Conservation (phyloP, 2,797 vertebrate species). For the Sciurus carolinensis region DNA sequence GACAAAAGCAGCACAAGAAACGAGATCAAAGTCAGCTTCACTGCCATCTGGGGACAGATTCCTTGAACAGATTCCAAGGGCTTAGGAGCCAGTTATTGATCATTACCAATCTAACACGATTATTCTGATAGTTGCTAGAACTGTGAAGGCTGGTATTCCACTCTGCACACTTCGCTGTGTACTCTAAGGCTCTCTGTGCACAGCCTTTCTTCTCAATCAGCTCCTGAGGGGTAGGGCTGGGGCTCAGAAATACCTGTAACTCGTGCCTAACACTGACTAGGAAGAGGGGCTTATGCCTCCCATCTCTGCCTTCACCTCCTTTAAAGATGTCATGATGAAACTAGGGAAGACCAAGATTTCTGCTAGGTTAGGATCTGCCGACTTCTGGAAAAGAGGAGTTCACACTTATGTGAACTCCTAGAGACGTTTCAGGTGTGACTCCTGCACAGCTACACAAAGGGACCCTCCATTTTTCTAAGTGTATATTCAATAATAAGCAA, state of each 20-base stretch:
- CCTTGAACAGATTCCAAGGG: neutral
- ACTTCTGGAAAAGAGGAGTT: neutral
- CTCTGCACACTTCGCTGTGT: neutral
- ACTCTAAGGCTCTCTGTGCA: neutral
- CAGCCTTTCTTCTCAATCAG: neutral
- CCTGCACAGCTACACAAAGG: neutral
- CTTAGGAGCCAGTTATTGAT: neutral
- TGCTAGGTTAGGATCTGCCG: neutral
- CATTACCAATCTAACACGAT: neutral
- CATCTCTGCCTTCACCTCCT: neutral
- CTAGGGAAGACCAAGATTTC: neutral
- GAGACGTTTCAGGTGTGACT: neutral
- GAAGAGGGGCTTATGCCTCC: neutral
- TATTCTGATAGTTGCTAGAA: neutral
- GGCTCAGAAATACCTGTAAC: neutral
- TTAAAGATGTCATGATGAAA: neutral
- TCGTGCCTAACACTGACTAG: neutral
- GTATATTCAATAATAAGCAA: neutral
- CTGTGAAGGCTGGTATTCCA: neutral
- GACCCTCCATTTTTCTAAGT: neutral
- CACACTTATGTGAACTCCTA: neutral
- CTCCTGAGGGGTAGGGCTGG: neutral
- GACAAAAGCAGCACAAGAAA: neutral
- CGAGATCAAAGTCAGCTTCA: neutral
- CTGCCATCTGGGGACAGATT: neutral